Evolutionary conservation across 2,113 vertebrate species (phyloP).

Genomic region (Mustela nigripes): DNA sequence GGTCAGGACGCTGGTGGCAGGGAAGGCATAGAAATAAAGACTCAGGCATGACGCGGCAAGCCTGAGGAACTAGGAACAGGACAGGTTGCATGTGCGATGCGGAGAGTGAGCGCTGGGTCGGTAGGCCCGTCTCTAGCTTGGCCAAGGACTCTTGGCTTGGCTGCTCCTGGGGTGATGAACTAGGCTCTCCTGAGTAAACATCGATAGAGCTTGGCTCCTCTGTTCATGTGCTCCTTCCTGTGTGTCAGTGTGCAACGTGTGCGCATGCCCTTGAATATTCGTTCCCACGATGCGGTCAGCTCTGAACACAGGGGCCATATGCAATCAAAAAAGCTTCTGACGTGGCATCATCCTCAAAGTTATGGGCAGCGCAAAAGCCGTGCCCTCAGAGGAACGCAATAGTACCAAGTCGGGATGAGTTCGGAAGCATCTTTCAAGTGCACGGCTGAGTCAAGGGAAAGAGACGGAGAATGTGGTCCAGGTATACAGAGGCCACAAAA

Average conservation of each 20-base stretch:
- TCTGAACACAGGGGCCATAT: not conserved
- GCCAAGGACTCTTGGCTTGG: not conserved
- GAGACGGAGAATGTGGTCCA: not conserved
- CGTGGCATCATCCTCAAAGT: not conserved
- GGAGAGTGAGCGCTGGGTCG: not conserved
- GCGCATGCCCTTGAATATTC: not conserved
- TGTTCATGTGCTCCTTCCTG: not conserved
- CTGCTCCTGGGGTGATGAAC: not conserved
- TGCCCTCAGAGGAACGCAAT: not conserved
- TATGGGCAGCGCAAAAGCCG: not conserved
- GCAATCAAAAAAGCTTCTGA: not conserved
- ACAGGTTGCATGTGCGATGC: not conserved
- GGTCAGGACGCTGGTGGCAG: not conserved
- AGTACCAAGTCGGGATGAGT: not conserved
- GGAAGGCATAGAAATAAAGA: not conserved
- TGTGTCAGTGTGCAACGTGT: not conserved
- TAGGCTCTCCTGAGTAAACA: not conserved
- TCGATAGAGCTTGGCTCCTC: not conserved
- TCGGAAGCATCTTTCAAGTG: constrained; percentile 17
- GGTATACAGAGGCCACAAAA: not conserved
- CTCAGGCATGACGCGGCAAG: not conserved
- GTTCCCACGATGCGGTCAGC: not conserved
- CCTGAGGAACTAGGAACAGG: not conserved
- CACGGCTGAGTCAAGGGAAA: not conserved
- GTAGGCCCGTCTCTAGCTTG: not conserved